Base-by-base conservation (phyloP, 1,140 invertebrate species). In the Aphis craccivora region DNA sequence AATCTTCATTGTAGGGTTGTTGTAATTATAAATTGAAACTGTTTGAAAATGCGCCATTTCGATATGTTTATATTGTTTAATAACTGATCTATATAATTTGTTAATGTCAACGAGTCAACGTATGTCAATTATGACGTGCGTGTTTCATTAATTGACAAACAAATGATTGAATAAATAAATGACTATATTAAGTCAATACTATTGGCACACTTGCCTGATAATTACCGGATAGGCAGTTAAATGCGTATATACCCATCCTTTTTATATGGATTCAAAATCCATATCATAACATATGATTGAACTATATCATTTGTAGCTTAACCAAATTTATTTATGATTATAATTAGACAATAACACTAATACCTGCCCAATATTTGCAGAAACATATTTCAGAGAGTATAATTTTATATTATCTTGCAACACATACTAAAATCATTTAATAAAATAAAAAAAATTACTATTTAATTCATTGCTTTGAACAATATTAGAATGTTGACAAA, bases 101-200 rank as follows among this genome's bases (percentile, higher is more conserved):
- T 37, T 87, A 76, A n/a, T 48, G 84, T 87, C 43, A 87, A 87
- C 40, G 43, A 87, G 43, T 87, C n/a, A 76, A 67, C 14, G 37
- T 84, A 87, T 20, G 43, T 48, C 40, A 87, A 45, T 48, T 9
- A 87, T 87, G 40, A 87, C 11, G 5, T 7, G 43, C 4, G 43
- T 20, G 40, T 84, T 25, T 84, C 37, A 43, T 84, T 84, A 84
- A 84, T 84, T 40, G 22, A 84, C 37, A 40, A 40, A 84, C 83
- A 84, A 84, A 84, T 84, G 37, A 40, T 84, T 40, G 83, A 84
- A 84, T 40, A 40, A 84, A 84, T 84, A 84, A 84, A 84, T 84
- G 8, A 84, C 35, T 40, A 8, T 40, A 84, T 40, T 76, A 84
- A 84, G 83, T 43, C 35, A 84, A 84, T 43, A 83, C 6, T 37